Base-by-base conservation (phyloP, 2,888 invertebrate genomes). In the Tetragonisca angustula region DNA sequence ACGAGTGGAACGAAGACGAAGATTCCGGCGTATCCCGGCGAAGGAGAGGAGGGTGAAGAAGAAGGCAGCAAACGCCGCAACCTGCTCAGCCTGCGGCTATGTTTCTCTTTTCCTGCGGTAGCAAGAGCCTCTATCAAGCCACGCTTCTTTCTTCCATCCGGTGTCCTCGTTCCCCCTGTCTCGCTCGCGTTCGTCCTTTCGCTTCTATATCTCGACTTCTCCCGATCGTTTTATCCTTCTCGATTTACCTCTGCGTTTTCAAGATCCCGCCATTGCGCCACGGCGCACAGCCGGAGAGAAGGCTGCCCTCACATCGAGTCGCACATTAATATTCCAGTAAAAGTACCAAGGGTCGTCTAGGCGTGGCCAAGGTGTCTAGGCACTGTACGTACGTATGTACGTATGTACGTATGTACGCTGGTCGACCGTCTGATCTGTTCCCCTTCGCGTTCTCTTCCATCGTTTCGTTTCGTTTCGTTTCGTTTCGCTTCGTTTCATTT, bases 71-170 rank as follows among this genome's bases (percentile, higher is more conserved):
- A 86, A 85, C 87, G 85, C 83, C 86, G 89, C 90, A 92, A 92
- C 92, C 92, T 92, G 92, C 91, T 92, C 91, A 89, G 92, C 92
- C 91, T 84, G 89, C 84, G 91, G 92, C 92, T 79, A 88, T 86
- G 90, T 92, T 91, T 91, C 91, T 92, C 92, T 89, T 91, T 92
- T 91, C 88, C 91, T 91, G 92, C 91, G 87, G 92, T 91, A 91
- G 91, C 91, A 89, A 86, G 87, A 77, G 83, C 87, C 91, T 88
- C 88, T 89, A 90, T 90, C 89, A 84, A 84, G 83, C 86, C 87
- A 80, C 88, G 85, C 85, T 88, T 74, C 87, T 82, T 70, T 79
- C 74, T 70, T 5, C 21, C 76, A 11, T 4, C 54, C 59, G 13
- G 49, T 32, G 27, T 52, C 74, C 59, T 32, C 61, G 59, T 76